Base-by-base conservation (phyloP, 1,140 invertebrate species). In the Trichonephila clavata region DNA sequence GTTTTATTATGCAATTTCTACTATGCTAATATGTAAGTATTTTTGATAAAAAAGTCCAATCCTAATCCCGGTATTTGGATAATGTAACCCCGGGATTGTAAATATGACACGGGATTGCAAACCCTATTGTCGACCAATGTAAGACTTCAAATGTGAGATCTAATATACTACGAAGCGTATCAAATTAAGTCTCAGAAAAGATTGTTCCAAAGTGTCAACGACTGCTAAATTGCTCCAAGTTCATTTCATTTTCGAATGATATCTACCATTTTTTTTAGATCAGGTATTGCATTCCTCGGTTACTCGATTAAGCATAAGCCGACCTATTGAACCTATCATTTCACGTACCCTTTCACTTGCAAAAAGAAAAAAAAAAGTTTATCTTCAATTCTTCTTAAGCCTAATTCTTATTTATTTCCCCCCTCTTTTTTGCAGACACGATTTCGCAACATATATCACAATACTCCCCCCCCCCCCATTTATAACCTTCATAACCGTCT, bases 291-390 rank as follows among this genome's bases (percentile, higher is more conserved):
- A 10, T 32, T 32, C 32, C 27, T 39, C 18, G 18, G 71, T 77
- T 39, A 77, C 71, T 77, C 71, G 71, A 77, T 77, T 77, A 77
- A 77, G 27, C 24, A 27, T 7, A 6, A 18, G 18, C 3, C 27
- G 24, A 77, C 24, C 71, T 32, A 32, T 39, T 77, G 71, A 77
- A 77, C 71, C 71, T 77, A 77, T 77, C 27, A 77, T 77, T 77
- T 77, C 71, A 77, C 18, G 18, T 77, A 16, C 32, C 27, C 32
- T 39, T 77, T 18, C 71, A 32, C 16, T 2, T 18, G 18, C 14
- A 39, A 77, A 77, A 24, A n/a, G n/a, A n/a, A n/a, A 77, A 77
- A 39, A 39, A 7, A 39, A 77, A 27, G 68, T 24, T 27, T 71
- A 71, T 32, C 71, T 27, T 77, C 71, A 50, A 10, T 39, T 32